These are phyloP conservation scores for Lucilia cuprina DNA, from an alignment of 1,140 invertebrate genomes.

Conservation along the genomic window DNA sequence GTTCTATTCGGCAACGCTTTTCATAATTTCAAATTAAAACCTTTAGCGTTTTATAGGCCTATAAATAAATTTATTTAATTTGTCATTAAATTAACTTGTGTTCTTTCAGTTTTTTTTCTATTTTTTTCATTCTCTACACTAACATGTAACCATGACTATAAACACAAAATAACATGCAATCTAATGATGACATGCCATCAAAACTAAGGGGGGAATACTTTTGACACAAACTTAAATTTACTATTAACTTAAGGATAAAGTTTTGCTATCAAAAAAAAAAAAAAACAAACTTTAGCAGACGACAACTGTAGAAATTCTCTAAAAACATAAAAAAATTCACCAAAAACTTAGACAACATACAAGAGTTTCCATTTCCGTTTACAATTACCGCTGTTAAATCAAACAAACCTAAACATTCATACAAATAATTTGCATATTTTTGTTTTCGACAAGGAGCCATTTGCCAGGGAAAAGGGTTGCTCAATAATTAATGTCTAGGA, in stretches of 20 bases:
- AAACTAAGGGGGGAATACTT: neutral
- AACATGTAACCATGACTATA: constrained; percentile 30
- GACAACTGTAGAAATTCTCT: neutral
- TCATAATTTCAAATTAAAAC: constrained; percentile 30
- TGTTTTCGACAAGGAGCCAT: neutral
- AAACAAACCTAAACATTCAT: neutral
- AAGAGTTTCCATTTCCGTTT: neutral
- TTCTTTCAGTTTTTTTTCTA: constrained; percentile 1
- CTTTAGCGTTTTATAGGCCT: constrained; percentile 19
- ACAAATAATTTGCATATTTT: constrained; percentile 6
- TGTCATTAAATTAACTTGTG: constrained; percentile 10
- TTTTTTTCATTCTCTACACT: neutral
- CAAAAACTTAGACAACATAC: neutral
- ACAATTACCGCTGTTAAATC: neutral
- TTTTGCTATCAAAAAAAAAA: neutral
- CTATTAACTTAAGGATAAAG: neutral
- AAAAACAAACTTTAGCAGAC: neutral
- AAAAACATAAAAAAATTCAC: neutral
- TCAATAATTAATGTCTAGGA: neutral
- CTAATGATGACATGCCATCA: constrained; percentile 6
- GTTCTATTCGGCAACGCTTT: neutral
- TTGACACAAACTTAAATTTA: neutral
- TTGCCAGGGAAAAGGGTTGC: too few relatives aligned
- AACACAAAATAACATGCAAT: constrained; percentile 28
- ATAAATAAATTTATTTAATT: constrained; percentile 35